Percentiles rank a stretch among this genome's conserved stretches.
Conservation (phyloP, 2,888 invertebrate species). For the Polyommatus iphigenia region DNA sequence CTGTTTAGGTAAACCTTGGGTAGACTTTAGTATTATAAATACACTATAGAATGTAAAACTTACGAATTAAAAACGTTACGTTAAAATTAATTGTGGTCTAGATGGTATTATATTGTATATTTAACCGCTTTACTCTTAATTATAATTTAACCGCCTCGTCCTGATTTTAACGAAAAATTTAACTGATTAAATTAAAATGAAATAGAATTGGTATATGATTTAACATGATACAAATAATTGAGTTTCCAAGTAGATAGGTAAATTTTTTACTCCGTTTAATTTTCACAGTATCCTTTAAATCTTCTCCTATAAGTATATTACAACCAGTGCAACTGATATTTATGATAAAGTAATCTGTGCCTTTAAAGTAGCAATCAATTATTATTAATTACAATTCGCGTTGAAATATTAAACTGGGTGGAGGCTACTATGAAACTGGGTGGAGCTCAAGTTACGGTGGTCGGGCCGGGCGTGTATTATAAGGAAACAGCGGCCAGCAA, state of each 20-base stretch:
- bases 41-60: neutral
- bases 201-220: too few species aligned
- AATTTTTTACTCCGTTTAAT: neutral
- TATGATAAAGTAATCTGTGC: neutral
- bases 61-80: neutral
- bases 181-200: too few species aligned
- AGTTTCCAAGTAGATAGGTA: neutral
- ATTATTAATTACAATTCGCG: neutral
- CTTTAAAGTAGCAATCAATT: neutral
- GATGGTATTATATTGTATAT: too few species aligned
- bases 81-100: neutral
- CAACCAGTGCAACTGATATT: neutral
- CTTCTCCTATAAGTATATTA: neutral
- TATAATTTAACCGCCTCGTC: too few species aligned
- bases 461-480: constrained; percentile 55
- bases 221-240: too few species aligned
- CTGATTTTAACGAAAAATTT: too few species aligned
- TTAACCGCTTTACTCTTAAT: too few species aligned
- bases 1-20: neutral
- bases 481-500: constrained; percentile 62
- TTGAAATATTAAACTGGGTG: constrained; percentile 28
- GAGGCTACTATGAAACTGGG: constrained; percentile 25
- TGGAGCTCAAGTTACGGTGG: constrained; percentile 49
- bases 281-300: neutral
- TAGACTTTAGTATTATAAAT: neutral